These are phyloP conservation scores for Drosophila kanekoi DNA, from an alignment of 2,888 invertebrate genomes.

Conservation along the genomic window DNA sequence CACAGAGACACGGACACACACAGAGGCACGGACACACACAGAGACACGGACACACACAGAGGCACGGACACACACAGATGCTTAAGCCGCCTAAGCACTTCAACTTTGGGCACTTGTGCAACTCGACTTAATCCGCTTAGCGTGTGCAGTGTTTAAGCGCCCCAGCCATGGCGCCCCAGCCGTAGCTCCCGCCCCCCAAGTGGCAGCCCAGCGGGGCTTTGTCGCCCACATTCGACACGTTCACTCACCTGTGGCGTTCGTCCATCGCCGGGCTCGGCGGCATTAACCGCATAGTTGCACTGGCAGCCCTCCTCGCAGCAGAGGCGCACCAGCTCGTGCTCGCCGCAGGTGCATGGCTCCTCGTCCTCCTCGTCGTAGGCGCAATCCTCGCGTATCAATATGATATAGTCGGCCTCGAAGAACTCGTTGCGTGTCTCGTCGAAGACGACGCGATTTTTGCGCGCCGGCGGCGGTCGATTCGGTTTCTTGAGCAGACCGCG, in stretches of 20 bases:
- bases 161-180: conserved; percentile 1
- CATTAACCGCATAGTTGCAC: conserved; percentile 85
- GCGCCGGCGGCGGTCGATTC: conserved; percentile 88
- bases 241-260: conserved; percentile 84
- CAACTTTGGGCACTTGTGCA: conserved; percentile 51
- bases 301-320: conserved; percentile 90
- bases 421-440: conserved; percentile 96
- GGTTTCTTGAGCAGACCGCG: conserved; percentile 89
- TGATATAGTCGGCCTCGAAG: conserved; percentile 96
- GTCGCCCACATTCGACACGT: background rate
- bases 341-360: conserved; percentile 91
- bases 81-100: conserved; percentile 32
- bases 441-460: conserved; percentile 93
- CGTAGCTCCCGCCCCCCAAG: no score
- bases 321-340: conserved; percentile 88
- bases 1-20: background rate
- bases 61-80: background rate
- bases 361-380: conserved; percentile 92
- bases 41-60: no score
- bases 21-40: background rate
- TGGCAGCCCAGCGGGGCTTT: no score
- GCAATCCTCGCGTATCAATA: conserved; percentile 94
- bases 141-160: background rate
- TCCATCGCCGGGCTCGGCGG: conserved; percentile 61
- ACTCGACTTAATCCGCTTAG: conserved; percentile 55